Evolutionary conservation across 2,113 vertebrate genomes (phyloP), one percentile per base, ranked within the genome.

Genomic region (Nesogale talazaci): DNA sequence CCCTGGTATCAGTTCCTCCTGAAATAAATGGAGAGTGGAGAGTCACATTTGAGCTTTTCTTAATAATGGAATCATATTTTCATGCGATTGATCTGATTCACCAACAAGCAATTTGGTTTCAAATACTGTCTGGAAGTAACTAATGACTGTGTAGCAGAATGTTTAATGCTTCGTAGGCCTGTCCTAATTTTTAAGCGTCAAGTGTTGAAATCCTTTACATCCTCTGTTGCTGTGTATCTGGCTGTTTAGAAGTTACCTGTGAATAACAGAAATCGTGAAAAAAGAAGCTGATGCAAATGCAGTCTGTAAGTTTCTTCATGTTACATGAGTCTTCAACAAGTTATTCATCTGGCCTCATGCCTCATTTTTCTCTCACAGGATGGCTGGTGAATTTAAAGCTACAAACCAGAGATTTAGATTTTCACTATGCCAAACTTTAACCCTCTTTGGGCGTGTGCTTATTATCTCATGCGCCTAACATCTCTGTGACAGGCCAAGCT

Each of bases 41-140:
- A 19, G 22, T 34, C 65, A 67, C 38, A 59, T 70, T 86, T 94
- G 86, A 82, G 2, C 59, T 38, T 92, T 89, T 76, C 38, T 74
- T 82, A 83, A 69, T 83, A 86, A 90, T 52, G 42, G 70, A 52
- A 87, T 93, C 87, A 79, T 75, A 87, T 81, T 89, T 90, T 85
- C 59, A 36, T 93, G 82, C 89, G 88, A 91, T 56, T 92, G 67
- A 85, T 90, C 61, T 95, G 77, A 89, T 92, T 95, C 38, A 42
- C 59, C 74, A 87, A 89, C 89, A 94, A 61, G 88, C 89, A 78
- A 89, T 56, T 95, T 86, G 42, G 86, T 92, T 94, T 95, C 74
- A 87, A 74, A 92, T 78, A 75, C 80, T 92, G 29, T 89, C 95
- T 86, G 78, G 90, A 95, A 88, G 95, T 94, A 76, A n/a, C 61